phyloP scores from a whole-genome alignment of 1,140 invertebrate species.

The Lutraria rhynchaena region DNA sequence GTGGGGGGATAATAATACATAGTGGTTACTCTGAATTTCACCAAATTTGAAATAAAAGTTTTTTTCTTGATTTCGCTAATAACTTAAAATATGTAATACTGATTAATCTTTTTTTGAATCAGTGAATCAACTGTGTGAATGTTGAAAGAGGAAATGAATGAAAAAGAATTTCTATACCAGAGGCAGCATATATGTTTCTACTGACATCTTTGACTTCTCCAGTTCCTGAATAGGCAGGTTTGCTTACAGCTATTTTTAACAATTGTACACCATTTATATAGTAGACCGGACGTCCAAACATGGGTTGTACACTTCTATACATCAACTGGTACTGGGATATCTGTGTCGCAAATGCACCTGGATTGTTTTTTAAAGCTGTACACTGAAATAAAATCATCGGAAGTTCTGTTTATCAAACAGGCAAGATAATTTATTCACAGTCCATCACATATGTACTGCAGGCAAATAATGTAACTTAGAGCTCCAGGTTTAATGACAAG shows the following conservation, averaged over 20 bases:
- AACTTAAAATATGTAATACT: neutral
- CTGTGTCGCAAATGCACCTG: neutral
- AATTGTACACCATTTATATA: conserved; percentile 34
- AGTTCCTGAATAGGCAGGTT: neutral
- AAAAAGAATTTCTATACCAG: conserved; percentile 12
- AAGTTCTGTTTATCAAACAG: no score
- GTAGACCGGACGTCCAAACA: conserved; percentile 9
- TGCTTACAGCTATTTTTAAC: conserved; percentile 15
- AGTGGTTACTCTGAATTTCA: neutral
- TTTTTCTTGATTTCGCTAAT: neutral
- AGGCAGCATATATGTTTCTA: conserved; percentile 33
- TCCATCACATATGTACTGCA: no score
- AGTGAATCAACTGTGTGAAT: neutral
- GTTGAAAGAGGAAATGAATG: neutral
- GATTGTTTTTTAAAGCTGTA: conserved; percentile 18
- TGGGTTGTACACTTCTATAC: neutral
- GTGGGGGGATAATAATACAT: neutral
- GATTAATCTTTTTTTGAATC: neutral
- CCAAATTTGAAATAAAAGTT: neutral
- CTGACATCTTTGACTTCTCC: neutral
- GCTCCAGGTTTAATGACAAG: no score
- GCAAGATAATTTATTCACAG: neutral
- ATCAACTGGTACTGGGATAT: conserved; percentile 31
- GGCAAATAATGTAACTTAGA: no score
- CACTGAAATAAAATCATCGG: conserved; percentile 12